phyloP scores from a whole-genome alignment of 37 sponge, comb jelly and placozoan species.

The Aplysina aerophoba region DNA sequence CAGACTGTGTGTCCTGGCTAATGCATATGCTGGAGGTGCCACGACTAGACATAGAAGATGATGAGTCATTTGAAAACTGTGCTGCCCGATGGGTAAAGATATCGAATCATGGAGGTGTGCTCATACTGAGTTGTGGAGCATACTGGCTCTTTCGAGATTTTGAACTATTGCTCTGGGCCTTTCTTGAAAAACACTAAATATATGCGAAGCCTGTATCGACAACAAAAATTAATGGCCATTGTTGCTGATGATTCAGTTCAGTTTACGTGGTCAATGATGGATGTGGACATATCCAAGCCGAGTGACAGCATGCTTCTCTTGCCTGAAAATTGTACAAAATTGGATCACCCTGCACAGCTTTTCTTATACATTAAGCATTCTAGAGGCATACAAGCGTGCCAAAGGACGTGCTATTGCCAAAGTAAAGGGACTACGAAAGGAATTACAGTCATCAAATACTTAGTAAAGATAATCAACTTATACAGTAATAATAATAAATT shows the following conservation, averaged over 20 bases:
- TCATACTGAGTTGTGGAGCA: background rate
- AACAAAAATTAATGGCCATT: background rate
- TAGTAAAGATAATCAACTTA: background rate
- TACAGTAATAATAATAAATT: no score
- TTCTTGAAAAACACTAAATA: background rate
- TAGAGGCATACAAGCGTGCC: background rate
- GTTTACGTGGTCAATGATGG: constrained; percentile 23
- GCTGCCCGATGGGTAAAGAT: background rate
- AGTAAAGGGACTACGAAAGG: background rate
- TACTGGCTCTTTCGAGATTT: constrained; percentile 2
- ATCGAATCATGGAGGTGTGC: background rate
- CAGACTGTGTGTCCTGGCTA: background rate
- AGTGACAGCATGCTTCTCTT: background rate
- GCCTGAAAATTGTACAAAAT: background rate
- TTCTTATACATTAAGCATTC: background rate
- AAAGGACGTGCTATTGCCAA: background rate
- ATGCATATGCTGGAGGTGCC: background rate
- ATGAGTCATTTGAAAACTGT: background rate
- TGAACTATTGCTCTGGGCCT: background rate
- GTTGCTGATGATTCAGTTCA: background rate
- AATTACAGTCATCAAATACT: background rate
- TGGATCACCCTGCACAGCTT: constrained; percentile 13
- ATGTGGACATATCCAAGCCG: background rate
- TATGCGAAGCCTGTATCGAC: background rate
- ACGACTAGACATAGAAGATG: background rate